These are phyloP conservation scores for Drosophila affinis DNA, from an alignment of 2,888 invertebrate genomes.

Conservation along the genomic window DNA sequence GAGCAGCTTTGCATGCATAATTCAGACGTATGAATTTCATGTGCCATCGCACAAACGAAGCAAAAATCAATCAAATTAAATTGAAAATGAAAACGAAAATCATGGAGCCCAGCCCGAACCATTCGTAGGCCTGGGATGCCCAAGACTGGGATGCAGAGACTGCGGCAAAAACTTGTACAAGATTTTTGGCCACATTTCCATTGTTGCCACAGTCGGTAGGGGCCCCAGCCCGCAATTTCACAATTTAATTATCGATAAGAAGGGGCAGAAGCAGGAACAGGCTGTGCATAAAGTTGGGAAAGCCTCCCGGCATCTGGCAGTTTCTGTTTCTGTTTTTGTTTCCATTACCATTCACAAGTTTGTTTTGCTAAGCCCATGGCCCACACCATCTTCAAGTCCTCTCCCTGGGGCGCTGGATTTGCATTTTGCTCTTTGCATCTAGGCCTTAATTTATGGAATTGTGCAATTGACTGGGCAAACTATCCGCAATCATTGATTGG, in stretches of 20 bases:
- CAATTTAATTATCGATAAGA: constrained; percentile 66
- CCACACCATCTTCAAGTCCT: constrained; percentile 1
- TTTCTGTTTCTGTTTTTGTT: constrained; percentile 45
- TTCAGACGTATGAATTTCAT: constrained; percentile 58
- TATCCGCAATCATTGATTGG: constrained; percentile 11
- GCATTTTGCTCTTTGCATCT: constrained; percentile 17
- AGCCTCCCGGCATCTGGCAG: constrained; percentile 46
- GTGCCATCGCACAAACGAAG: constrained; percentile 36
- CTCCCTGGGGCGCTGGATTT: constrained; percentile 28
- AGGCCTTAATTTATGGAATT: constrained; percentile 59
- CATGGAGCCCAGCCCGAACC: constrained; percentile 43
- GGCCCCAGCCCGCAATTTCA: constrained; percentile 37
- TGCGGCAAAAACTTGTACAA: constrained; percentile 20
- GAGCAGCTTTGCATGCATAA: constrained; percentile 71
- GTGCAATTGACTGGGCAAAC: constrained; percentile 32
- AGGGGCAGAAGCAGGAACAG: background rate
- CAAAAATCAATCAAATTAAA: constrained; percentile 75
- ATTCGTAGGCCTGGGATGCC: too few species aligned
- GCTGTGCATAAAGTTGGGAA: constrained; percentile 50
- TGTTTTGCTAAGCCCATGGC: constrained; percentile 24
- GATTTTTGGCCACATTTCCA: constrained; percentile 24
- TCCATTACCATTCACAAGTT: constrained; percentile 35
- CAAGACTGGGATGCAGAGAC: constrained; percentile 6
- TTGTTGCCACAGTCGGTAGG: constrained; percentile 9
- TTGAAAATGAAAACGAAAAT: constrained; percentile 70